A percentile compares a stretch with the other conserved stretches of the same genome.
Evolutionary conservation across 2,888 invertebrate species (phyloP).

Genomic region (Cabera pusaria): DNA sequence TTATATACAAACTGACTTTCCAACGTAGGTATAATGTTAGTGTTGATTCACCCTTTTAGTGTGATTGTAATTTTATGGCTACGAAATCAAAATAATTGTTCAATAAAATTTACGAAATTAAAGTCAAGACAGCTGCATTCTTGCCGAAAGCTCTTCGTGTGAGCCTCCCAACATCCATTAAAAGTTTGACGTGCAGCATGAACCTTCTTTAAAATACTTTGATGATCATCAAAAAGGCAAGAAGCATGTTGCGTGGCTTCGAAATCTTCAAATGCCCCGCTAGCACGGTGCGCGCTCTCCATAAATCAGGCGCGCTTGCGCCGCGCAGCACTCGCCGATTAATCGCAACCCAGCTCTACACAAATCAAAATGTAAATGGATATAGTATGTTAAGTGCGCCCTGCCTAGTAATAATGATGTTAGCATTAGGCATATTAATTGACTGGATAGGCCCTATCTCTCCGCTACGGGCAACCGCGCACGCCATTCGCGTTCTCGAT

Average conservation of each 20-base stretch:
- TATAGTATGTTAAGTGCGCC: slow-evolving; percentile 81
- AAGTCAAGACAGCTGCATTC: too few species aligned
- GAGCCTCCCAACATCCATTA: too few species aligned
- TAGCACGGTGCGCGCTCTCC: slow-evolving; percentile 44
- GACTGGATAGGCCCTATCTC: slow-evolving; percentile 76
- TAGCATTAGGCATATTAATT: slow-evolving; percentile 84
- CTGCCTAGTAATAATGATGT: slow-evolving; percentile 82
- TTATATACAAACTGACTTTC: too few species aligned
- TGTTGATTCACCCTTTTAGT: too few species aligned
- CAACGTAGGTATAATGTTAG: too few species aligned
- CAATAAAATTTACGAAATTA: too few species aligned
- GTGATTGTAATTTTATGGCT: too few species aligned
- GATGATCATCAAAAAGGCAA: slow-evolving; percentile 22
- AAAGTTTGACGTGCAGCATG: too few species aligned
- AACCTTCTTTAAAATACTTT: not conserved
- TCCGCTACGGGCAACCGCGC: slow-evolving; percentile 56
- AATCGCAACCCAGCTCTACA: slow-evolving; percentile 75
- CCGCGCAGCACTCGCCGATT: slow-evolving; percentile 67
- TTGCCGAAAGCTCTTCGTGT: too few species aligned
- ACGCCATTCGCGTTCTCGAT: slow-evolving; percentile 51
- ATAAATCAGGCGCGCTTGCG: slow-evolving; percentile 71
- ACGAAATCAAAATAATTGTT: too few species aligned
- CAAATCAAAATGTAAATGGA: slow-evolving; percentile 83
- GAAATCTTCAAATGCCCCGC: too few species aligned
- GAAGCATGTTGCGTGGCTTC: slow-evolving; percentile 25